Percentiles rank a stretch among this genome's conserved stretches.
phyloP scores from a whole-genome alignment of 2,888 invertebrate species.

The Lochmaea crataegi region DNA sequence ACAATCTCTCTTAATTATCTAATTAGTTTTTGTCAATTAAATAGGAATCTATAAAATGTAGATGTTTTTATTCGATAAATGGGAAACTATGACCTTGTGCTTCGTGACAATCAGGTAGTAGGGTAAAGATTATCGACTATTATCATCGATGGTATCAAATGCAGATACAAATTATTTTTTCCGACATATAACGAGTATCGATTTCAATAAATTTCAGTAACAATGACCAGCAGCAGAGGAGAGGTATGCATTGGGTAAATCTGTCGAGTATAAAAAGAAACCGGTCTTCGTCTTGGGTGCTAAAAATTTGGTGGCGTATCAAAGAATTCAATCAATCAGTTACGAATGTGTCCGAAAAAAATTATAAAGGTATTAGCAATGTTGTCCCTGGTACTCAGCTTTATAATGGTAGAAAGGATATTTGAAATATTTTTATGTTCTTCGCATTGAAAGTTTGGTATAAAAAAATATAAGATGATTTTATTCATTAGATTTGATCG shows the following conservation, averaged over 20 bases:
- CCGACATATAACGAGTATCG: not conserved
- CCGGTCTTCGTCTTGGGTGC: not conserved
- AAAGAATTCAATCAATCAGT: not conserved
- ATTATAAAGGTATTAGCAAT: not conserved
- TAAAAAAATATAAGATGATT: no score
- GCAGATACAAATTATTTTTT: no score
- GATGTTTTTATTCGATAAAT: no score
- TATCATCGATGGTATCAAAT: no score
- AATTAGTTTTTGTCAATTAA: no score
- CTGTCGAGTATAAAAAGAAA: not conserved
- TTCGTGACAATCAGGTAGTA: no score
- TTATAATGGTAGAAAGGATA: not conserved
- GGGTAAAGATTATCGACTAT: no score
- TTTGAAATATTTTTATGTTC: not conserved
- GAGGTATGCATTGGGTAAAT: not conserved
- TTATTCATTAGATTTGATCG: no score
- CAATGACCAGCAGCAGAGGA: not conserved
- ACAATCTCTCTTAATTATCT: no score
- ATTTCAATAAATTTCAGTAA: not conserved
- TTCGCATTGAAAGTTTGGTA: no score
- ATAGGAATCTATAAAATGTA: no score
- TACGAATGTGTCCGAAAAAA: not conserved
- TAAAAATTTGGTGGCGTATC: constrained; percentile 2
- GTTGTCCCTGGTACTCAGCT: not conserved
- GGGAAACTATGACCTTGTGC: no score